Conservation (phyloP, 2,888 invertebrate species). For the Cerastoderma edule region DNA sequence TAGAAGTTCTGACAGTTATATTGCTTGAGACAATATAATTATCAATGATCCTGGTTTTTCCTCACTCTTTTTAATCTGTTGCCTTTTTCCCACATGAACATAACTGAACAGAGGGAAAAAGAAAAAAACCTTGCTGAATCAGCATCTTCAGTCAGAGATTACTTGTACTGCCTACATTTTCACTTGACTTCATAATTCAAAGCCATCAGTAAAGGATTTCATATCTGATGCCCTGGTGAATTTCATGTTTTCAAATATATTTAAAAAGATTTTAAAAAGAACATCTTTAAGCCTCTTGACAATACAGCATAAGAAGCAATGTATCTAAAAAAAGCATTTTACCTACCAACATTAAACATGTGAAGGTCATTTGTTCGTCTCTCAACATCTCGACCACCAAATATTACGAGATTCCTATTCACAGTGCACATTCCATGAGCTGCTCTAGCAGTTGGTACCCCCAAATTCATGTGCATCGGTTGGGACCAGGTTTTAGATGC, state of each 20-base stretch:
- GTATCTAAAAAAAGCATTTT: constrained; percentile 35
- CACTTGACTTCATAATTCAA: background rate
- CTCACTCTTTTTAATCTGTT: no score
- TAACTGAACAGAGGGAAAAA: no score
- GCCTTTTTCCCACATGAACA: no score
- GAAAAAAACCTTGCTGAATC: no score
- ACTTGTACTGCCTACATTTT: no score
- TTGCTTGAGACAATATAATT: no score
- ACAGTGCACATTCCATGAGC: constrained; percentile 81
- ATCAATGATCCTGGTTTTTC: no score
- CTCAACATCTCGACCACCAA: constrained; percentile 81
- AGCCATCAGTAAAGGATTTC: background rate
- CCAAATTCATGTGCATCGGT: constrained; percentile 82
- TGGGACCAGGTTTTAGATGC: constrained; percentile 78
- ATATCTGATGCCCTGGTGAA: background rate
- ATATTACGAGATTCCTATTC: constrained; percentile 76
- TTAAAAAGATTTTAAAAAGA: background rate
- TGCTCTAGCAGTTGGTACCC: constrained; percentile 80
- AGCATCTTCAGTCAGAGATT: no score
- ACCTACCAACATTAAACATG: constrained; percentile 81
- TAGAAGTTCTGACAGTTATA: no score
- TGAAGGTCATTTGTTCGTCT: constrained; percentile 81
- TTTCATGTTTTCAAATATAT: background rate
- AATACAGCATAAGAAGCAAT: background rate
- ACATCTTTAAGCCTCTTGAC: background rate